These are phyloP conservation scores for Tetrao urogallus DNA, from an alignment of 2,113 vertebrate genomes.

Conservation along the genomic window DNA sequence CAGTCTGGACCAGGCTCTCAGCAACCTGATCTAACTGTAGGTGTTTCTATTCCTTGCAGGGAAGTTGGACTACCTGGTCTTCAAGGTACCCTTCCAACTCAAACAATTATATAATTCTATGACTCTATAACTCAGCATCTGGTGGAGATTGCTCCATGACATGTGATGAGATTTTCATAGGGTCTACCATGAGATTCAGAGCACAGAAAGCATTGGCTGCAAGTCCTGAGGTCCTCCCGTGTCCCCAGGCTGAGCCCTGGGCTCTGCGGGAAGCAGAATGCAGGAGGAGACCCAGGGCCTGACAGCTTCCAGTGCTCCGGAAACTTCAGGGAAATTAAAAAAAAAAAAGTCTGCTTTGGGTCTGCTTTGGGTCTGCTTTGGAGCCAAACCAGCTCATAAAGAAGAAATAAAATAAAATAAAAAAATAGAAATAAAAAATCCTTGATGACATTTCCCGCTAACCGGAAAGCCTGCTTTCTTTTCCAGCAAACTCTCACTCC, in stretches of 20 bases:
- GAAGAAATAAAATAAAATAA: background rate
- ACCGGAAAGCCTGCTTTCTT: background rate
- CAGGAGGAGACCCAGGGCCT: background rate
- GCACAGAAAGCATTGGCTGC: background rate
- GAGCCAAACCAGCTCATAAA: background rate
- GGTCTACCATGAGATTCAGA: background rate
- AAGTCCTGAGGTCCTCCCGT: rapidly evolving
- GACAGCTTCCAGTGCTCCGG: background rate
- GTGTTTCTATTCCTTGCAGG: too few species aligned
- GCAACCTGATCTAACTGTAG: too few species aligned
- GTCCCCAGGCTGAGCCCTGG: background rate
- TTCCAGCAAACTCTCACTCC: background rate
- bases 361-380: background rate
- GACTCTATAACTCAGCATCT: background rate
- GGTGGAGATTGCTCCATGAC: background rate
- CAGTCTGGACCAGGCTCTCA: too few species aligned
- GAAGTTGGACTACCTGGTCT: too few species aligned
- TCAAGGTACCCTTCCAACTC: too few species aligned
- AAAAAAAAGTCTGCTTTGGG: background rate
- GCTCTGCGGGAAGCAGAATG: background rate
- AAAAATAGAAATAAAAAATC: background rate
- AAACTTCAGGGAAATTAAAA: background rate
- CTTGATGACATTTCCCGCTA: background rate
- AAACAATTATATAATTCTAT: too few species aligned
- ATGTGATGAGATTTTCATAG: background rate